Percentiles rank a stretch among this genome's conserved stretches.
Conservation (phyloP, 2,113 vertebrate genomes). For the Shinisaurus crocodilurus region DNA sequence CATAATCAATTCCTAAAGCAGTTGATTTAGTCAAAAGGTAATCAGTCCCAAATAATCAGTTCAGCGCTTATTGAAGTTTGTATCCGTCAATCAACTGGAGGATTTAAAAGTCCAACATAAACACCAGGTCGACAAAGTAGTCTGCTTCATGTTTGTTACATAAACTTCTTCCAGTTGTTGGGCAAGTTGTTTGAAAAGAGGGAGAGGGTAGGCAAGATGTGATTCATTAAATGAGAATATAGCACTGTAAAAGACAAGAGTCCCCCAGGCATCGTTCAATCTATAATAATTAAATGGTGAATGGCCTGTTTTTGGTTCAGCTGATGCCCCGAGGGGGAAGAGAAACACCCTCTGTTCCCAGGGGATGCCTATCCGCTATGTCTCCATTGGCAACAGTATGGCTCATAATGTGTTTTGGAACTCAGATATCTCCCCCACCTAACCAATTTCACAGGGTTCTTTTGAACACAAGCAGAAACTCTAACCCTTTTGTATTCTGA, state of each 20-base stretch:
- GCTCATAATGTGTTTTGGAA: background rate
- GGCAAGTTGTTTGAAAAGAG: background rate
- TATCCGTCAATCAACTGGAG: background rate
- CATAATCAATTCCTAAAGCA: background rate
- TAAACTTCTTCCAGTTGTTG: background rate
- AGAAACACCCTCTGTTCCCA: background rate
- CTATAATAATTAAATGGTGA: background rate
- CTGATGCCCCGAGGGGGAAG: background rate
- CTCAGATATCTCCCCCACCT: background rate
- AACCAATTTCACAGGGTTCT: background rate
- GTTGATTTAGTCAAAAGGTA: background rate
- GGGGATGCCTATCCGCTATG: background rate
- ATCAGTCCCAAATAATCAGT: background rate
- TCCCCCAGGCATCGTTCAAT: background rate
- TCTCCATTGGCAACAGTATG: background rate
- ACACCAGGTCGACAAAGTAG: background rate
- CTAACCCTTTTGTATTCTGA: constrained; percentile 1
- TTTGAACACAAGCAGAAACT: background rate
- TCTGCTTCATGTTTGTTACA: background rate
- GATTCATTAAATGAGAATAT: background rate
- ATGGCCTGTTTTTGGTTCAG: background rate
- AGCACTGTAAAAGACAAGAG: background rate
- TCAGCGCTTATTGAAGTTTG: background rate
- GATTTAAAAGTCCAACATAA: background rate
- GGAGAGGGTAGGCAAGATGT: background rate